Conservation (phyloP, 2,888 invertebrate species). For the Hydrotaea cyrtoneurina region DNA sequence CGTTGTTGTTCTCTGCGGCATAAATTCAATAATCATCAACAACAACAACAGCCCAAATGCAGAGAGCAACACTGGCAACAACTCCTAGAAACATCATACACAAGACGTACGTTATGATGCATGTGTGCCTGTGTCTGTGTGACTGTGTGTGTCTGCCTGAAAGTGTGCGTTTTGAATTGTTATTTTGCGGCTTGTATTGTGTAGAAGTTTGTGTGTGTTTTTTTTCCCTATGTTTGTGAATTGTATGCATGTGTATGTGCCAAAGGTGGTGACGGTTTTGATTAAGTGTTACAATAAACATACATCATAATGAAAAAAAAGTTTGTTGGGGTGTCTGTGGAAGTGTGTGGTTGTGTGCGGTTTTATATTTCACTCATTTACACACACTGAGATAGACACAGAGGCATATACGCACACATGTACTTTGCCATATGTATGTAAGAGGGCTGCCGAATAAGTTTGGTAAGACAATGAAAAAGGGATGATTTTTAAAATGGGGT, state of each 20-base stretch:
- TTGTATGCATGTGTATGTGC: slow-evolving; percentile 38
- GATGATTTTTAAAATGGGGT: too few species aligned
- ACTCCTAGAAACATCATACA: neutral
- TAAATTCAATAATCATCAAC: slow-evolving; percentile 35
- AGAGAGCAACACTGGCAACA: neutral
- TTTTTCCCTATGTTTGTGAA: neutral
- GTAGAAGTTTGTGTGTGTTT: neutral
- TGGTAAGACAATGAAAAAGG: too few species aligned
- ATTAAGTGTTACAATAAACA: slow-evolving; percentile 64
- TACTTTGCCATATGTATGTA: neutral
- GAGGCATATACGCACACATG: neutral
- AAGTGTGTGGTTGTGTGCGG: neutral
- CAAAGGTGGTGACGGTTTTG: slow-evolving; percentile 66
- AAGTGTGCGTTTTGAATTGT: neutral
- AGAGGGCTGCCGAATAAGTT: neutral
- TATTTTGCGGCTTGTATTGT: neutral
- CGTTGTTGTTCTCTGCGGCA: neutral
- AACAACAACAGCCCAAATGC: too few species aligned
- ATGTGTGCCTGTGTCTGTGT: neutral
- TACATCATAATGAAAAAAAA: slow-evolving; percentile 45
- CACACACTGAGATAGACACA: neutral
- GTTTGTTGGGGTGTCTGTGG: neutral
- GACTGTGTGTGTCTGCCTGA: neutral
- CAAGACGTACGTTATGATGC: slow-evolving; percentile 25
- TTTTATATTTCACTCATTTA: slow-evolving; percentile 7